Evolutionary conservation across 2,888 invertebrate genomes (phyloP), one percentile per base, ranked within the genome.

Genomic region (Amorpha juglandis): DNA sequence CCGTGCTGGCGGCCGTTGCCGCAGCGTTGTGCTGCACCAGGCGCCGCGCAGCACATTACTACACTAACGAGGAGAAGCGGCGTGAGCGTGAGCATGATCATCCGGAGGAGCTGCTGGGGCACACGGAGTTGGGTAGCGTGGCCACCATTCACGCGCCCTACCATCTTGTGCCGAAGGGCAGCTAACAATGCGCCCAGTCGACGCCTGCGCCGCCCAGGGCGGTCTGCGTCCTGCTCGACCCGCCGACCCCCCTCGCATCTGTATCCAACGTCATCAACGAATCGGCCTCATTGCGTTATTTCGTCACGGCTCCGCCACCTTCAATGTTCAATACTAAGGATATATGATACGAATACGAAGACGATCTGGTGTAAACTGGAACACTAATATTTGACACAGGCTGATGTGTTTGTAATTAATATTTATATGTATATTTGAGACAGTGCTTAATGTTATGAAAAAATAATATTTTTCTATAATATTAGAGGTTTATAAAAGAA

Each of bases 21-120:
- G 94, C 93, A 0, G 95, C 95, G 1, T 89, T 96, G 64, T 94
- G 95, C 75, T 96, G 96, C 76, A 95, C 96, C 74, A 94, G 96
- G 53, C 95, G 95, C 67, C 94, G 96, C 71, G 95, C 96, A 6
- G 95, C 96, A 6, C 95, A 95, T 62, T 97, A 97, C 87, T 97
- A 97, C 83, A 97, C 97, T 11, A 95, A 97, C 80, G 97, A 97
- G 85, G 97, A 96, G 81, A 95, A 95, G 71, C 81, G 90, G 1
- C 81, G 87, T 8, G 89, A 90, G 71, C 90, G 84, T 62, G 87
- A 85, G 63, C 88, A 84, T 63, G 91, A 92, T 0, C 90, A 90
- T 63, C 91, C 92, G 0, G 92, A 91, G 0, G 91, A 91, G 70
- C 75, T 89, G 66, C 74, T 90, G 12, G 81, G 82, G 1, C 84